Evolutionary conservation across 2,797 vertebrate genomes (phyloP), one percentile per base, ranked within the genome.

Genomic region (Todus mexicanus): DNA sequence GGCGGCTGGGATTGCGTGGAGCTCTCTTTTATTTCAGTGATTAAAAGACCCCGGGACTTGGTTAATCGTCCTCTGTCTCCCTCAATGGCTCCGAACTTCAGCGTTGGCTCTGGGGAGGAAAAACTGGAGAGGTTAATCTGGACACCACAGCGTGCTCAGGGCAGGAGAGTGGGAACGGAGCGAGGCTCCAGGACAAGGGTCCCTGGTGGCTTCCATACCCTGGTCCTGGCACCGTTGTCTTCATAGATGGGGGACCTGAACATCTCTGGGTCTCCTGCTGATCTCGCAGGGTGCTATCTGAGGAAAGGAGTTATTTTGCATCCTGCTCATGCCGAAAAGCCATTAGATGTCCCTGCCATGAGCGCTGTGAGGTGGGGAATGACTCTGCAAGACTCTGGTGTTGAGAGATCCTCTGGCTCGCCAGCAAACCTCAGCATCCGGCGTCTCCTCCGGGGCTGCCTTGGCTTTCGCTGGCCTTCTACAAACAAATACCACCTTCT

Each of bases 1-100:
- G 60, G 47, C 63, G 45, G 83, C 93, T 97, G 51, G 33, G 96
- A 53, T 96, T 97, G 96, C 97, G 95, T 96, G 96, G 98, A 96
- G 91, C 97, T 94, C 26, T 84, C 94, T 93, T 79, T 68, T 84
- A 27, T 61, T 80, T 72, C 94, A 97, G 87, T 79, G 63, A 66
- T 68, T n/a, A 77, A 51, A 86, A 93, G 81, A 68, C 91, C 84
- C 87, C 18, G 63, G 97, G 79, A 53, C 40, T 92, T 71, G 84
- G 96, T 84, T 97, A 94, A 97, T 98, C 94, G 0, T 43, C 72
- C 70, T 95, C 59, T 92, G 23, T 54, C 33, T 92, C 23, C 51
- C 33, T 76, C 0, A 0, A 27, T 90, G 76, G 57, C 63, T 89
- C 71, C 66, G 54, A 31, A 48, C 27, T 12, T 9, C 15, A 73